phyloP scores from a whole-genome alignment of 2,113 vertebrate species.

The Serilophus lunatus region DNA sequence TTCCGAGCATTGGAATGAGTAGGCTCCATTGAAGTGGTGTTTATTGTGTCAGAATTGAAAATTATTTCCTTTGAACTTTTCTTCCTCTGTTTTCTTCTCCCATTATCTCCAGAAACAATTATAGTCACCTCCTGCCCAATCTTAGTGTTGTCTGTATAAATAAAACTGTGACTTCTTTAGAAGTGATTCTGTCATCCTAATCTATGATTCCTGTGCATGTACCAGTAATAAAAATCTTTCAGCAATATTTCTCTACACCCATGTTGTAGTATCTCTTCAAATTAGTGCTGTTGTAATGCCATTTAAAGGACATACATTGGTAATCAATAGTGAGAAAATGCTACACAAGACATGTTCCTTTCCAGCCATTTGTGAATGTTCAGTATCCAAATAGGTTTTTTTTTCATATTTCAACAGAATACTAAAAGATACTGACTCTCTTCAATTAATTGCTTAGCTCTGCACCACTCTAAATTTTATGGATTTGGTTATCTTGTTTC shows the following conservation, averaged over 20 bases:
- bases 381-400: neutral
- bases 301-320: neutral
- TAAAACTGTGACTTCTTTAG: neutral
- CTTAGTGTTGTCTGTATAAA: neutral
- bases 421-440: neutral
- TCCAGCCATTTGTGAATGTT: neutral
- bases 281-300: neutral
- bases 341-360: neutral
- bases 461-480: neutral
- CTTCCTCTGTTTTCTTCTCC: neutral
- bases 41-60: neutral
- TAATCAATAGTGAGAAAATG: neutral
- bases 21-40: neutral
- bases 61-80: neutral
- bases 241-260: neutral
- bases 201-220: neutral
- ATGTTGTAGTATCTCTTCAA: neutral
- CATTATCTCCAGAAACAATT: neutral
- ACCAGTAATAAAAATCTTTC: neutral
- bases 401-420: neutral
- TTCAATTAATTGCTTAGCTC: neutral
- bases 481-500: neutral
- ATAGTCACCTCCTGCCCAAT: neutral
- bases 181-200: neutral
- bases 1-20: neutral